phyloP scores from a whole-genome alignment of 2,888 invertebrate genomes.

The Pollenia angustigena region DNA sequence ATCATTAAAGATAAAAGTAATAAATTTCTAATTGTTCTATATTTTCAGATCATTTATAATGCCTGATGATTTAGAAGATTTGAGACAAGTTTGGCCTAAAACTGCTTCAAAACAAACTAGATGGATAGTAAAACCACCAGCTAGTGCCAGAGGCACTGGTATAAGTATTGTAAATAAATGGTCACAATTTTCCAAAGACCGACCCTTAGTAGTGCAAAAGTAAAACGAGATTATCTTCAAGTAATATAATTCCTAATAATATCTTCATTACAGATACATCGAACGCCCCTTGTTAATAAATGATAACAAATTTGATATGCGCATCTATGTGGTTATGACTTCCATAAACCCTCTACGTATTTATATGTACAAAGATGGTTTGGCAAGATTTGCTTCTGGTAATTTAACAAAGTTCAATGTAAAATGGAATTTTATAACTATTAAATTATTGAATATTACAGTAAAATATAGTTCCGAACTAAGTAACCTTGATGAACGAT shows the following conservation, averaged over 20 bases:
- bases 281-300: constrained; percentile 94
- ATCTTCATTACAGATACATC: constrained; percentile 86
- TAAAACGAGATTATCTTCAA: constrained; percentile 66
- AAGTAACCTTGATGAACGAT: constrained; percentile 91
- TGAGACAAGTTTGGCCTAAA: constrained; percentile 95
- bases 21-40: not conserved
- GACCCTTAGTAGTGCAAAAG: constrained; percentile 95
- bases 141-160: constrained; percentile 97
- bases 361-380: constrained; percentile 97
- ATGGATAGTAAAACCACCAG: constrained; percentile 99
- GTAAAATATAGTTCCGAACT: constrained; percentile 93
- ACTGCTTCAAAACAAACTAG: constrained; percentile 90
- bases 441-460: constrained; percentile 77
- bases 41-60: constrained; percentile 91
- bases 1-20: too few species aligned
- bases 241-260: not conserved
- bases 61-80: constrained; percentile 92
- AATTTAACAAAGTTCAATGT: constrained; percentile 68
- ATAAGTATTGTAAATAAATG: constrained; percentile 97
- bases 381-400: constrained; percentile 98
- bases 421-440: not conserved
- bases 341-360: constrained; percentile 96
- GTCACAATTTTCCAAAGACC: constrained; percentile 96
- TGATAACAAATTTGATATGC: constrained; percentile 98
- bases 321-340: constrained; percentile 97